Evolutionary conservation across 2,113 vertebrate species (phyloP), one percentile per base, ranked within the genome.

Genomic region (Oceanodroma tethys): DNA sequence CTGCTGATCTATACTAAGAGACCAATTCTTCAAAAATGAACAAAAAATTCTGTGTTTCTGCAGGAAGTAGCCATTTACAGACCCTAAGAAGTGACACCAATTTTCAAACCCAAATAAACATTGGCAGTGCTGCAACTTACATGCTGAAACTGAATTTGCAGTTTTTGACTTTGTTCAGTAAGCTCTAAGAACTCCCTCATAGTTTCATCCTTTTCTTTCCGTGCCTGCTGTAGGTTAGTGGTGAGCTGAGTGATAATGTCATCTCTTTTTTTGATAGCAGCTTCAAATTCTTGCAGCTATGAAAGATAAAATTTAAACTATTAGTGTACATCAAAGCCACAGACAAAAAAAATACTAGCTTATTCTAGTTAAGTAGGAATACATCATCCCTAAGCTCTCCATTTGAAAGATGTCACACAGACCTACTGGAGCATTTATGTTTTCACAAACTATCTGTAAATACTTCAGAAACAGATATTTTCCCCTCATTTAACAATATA

Each of bases 211-310:
- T 99, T 99, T 93, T 99, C 99, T 56, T 98, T 98, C 34, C 99
- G 98, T 60, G 99, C 99, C 97, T 99, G 99, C 93, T 99, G 99
- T 62, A 99, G 98, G 93, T 99, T 99, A n/a, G 99, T 94, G 52
- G 99, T 99, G 30, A 99, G 99, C 90, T 99, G 99, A 55, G 99
- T 99, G 95, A 99, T 99, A 96, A 99, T 99, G 71, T 98, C 99
- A 94, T 99, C 99, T 96, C 99, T 98, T 92, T 99, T 99, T 86
- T 99, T 99, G 93, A 99, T 98, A 32, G 99, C 99, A 55, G 99
- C 99, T 97, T 99, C 99, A 98, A 99, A 99, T 96, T 99, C 99
- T 95, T 99, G 99, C 88, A 99, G 97, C 99, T 99, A 90, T 10
- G 21, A 73, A 96, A 93, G 50, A 93, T 29, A 53, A 86, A 74